Percentiles rank a stretch among this genome's conserved stretches.
Conservation (phyloP, 2,797 vertebrate species). For the Neosilurus hyrtlii region DNA sequence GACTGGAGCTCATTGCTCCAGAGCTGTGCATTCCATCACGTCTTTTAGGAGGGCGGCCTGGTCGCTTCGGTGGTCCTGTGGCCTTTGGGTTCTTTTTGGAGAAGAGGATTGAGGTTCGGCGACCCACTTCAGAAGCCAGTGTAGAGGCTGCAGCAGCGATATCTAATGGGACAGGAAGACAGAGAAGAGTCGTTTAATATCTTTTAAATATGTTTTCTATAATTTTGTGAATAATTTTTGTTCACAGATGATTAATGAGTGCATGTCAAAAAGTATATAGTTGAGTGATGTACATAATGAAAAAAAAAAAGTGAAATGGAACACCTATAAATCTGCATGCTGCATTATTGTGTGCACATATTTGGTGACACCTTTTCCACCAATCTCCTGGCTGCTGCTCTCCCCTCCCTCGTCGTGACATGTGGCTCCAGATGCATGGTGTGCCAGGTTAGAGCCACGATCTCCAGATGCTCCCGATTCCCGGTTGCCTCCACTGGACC, state of each 20-base stretch:
- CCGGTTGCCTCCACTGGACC: slow-evolving; percentile 73
- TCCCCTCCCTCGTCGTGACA: slow-evolving; percentile 94
- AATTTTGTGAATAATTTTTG: background rate
- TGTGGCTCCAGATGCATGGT: slow-evolving; percentile 75
- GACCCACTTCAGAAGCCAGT: slow-evolving; percentile 92
- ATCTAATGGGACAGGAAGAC: slow-evolving; percentile 64
- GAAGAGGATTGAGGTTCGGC: slow-evolving; percentile 96
- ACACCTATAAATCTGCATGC: background rate
- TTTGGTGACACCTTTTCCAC: slow-evolving; percentile 82
- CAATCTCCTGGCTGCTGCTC: slow-evolving; percentile 97
- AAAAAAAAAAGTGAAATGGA: no score
- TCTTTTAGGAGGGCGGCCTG: slow-evolving; percentile 95
- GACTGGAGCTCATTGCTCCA: slow-evolving; percentile 82
- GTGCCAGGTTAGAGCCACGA: slow-evolving; percentile 68
- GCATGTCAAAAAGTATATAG: background rate
- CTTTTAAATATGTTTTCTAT: background rate
- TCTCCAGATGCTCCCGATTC: slow-evolving; percentile 77
- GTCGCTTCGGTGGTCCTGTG: slow-evolving; percentile 90
- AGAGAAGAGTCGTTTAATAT: background rate
- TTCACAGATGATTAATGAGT: background rate
- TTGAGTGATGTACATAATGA: background rate
- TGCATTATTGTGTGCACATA: background rate
- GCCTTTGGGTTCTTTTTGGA: slow-evolving; percentile 98
- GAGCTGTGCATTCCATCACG: slow-evolving; percentile 79
- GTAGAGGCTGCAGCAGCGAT: slow-evolving; percentile 85